phyloP scores from a whole-genome alignment of 2,888 invertebrate species.

The Lithophane semibrunnea region DNA sequence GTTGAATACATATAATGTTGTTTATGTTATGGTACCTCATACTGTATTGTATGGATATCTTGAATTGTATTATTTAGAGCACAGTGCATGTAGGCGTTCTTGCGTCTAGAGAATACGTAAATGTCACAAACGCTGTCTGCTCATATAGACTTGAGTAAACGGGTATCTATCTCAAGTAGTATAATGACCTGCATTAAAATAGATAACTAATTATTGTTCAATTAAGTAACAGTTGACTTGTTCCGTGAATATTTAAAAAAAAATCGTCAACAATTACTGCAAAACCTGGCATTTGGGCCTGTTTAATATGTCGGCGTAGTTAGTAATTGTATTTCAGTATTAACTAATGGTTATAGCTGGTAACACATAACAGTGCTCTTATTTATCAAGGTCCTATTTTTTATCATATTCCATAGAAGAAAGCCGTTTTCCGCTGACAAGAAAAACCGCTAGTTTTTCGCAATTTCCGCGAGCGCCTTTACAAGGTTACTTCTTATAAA shows the following conservation, averaged over 20 bases:
- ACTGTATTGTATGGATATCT: background rate
- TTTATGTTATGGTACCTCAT: background rate
- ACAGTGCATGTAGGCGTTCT: background rate
- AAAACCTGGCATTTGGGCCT: background rate
- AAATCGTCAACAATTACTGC: background rate
- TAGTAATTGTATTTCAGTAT: no score
- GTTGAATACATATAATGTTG: background rate
- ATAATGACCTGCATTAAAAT: background rate
- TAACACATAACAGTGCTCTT: background rate
- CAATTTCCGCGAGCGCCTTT: conserved; percentile 63
- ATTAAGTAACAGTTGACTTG: no score
- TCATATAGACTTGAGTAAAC: background rate
- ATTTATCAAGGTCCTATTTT: no score
- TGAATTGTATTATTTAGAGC: background rate
- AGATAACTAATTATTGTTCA: no score
- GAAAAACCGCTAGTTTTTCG: conserved; percentile 19
- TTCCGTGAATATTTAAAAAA: no score
- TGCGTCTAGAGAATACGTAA: conserved; percentile 11
- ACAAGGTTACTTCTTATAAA: conserved; percentile 85
- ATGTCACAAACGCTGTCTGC: background rate
- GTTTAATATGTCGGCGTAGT: background rate
- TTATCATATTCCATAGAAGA: no score
- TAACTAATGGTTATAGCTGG: no score
- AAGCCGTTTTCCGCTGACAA: background rate
- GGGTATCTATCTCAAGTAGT: background rate